A percentile compares a stretch with the other conserved stretches of the same genome.
Conservation (phyloP, 2,888 invertebrate genomes). For the Drosophila imparisetae region DNA sequence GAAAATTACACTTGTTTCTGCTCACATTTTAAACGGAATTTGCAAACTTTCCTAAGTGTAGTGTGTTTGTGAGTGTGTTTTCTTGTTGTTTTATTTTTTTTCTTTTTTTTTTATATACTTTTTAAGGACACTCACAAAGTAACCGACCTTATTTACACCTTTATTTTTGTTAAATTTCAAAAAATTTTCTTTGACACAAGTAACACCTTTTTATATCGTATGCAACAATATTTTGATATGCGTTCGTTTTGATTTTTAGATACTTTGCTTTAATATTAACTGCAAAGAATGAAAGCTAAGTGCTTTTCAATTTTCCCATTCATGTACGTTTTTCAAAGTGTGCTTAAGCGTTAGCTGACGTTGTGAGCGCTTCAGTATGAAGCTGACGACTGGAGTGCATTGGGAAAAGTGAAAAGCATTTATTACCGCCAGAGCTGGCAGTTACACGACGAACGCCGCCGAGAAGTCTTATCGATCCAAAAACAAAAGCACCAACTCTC, state of each 20-base stretch:
- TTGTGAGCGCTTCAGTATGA: slow-evolving; percentile 80
- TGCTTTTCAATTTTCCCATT: slow-evolving; percentile 41
- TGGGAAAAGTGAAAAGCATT: slow-evolving; percentile 84
- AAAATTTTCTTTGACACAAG: slow-evolving; percentile 12
- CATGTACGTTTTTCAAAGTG: slow-evolving; percentile 32
- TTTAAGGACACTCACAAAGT: slow-evolving; percentile 45
- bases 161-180: not conserved
- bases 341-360: slow-evolving; percentile 52
- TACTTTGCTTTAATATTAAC: slow-evolving; percentile 34
- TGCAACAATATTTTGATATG: slow-evolving; percentile 20
- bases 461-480: slow-evolving; percentile 81
- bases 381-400: slow-evolving; percentile 84
- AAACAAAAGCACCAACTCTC: slow-evolving; percentile 54
- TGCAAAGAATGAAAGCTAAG: slow-evolving; percentile 51
- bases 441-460: slow-evolving; percentile 39
- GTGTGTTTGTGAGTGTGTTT: not conserved
- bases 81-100: not conserved
- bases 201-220: slow-evolving; percentile 19
- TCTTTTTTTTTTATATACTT: not conserved
- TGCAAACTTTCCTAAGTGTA: slow-evolving; percentile 37
- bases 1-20: slow-evolving; percentile 19
- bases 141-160: slow-evolving; percentile 31
- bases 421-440: slow-evolving; percentile 71
- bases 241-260: slow-evolving; percentile 17
- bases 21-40: slow-evolving; percentile 25